Base-by-base conservation (phyloP, 2,113 vertebrate species). In the Grantiella picta region DNA sequence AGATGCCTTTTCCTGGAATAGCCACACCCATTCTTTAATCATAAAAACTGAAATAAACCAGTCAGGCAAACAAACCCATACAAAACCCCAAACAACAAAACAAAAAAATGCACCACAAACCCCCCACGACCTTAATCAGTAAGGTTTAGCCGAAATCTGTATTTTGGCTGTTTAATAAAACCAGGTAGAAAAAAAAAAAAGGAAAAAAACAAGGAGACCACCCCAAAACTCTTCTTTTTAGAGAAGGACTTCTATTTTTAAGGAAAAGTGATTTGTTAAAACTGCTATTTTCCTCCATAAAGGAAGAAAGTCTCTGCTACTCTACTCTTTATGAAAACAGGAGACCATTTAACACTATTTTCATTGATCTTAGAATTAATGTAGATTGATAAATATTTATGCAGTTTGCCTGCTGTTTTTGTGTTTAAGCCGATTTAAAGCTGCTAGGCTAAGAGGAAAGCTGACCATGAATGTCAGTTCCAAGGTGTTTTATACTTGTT, bases 401-500 rank as follows among this genome's bases (percentile, higher is more conserved):
- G 47, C 11, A 63, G 11, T 61, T 80, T 91, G 3, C 76, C 45
- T 84, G 38, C 49, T 71, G 29, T 89, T 84, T 94, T 90, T 54
- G 23, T 73, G 29, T 49, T 82, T 85, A 91, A 90, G 71, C 16
- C 33, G 36, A 72, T 91, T 82, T 77, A 61, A 68, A 88, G 82
- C 89, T 91, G 28, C 65, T 56, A 76, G 79, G 14, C n/a, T 63
- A 27, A 85, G 69, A 91, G 71, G 86, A 92, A 75, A 90, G 29
- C 42, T 85, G 82, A 82, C 59, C 5, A 1, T 63, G 45, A 92
- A 68, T 82, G 40, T 85, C 45, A 35, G 10, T 89, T 92, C 66
- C 40, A 90, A 93, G 56, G 29, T 5, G 57, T 60, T 33, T 82
- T 82, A 47, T 60, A 81, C 29, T 66, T 61, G 1, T 91, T 96